Evolutionary conservation across 1,140 invertebrate genomes (phyloP), one percentile per base, ranked within the genome.

Genomic region (Latrodectus geometricus): DNA sequence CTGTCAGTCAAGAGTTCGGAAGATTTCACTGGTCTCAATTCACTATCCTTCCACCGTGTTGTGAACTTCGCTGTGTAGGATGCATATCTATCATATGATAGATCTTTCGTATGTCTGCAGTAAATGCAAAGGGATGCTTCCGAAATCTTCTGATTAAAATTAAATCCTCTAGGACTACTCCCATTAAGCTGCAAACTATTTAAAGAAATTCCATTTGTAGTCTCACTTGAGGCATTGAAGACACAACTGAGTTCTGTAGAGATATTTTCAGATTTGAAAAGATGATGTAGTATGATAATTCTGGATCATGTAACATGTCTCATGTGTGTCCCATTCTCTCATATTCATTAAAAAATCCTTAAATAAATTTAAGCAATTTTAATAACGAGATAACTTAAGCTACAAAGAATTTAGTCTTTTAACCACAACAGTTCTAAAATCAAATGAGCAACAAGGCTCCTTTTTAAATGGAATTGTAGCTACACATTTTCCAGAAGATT

Each of bases 321-420:
- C 35, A 8, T 11, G 8, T 9, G 7, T 20, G 54, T 20, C 20
- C 21, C 20, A 20, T 61, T 48, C 8, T 50, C 54, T 14, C n/a
- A 23, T 77, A 77, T 23, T 77, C 75, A 52, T 77, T 35, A 11
- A 77, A 23, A 77, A 77, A n/a, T 77, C 20, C 9, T n/a, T n/a
- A n/a, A n/a, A n/a, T n/a, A n/a, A n/a, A n/a, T n/a, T n/a, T n/a
- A n/a, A n/a, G n/a, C n/a, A 56, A 7, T 54, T 21, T 11, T 8
- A 12, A 23, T 52, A 48, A 9, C 17, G 12, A 54, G 8, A 7
- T 14, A 77, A 65, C 14, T 50, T 7, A 9, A 56, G 54, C 70
- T 4, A 17, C 65, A 82, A 61, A 15, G 20, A 72, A 61, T 72
- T 61, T n/a, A 73, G 48, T 61, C 80, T 72, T 23, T 23, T 5